Percentiles rank a stretch among this genome's conserved stretches.
These are phyloP conservation scores for Caenorhabditis panamensis DNA, from an alignment of 2,888 invertebrate species.

Conservation along the genomic window DNA sequence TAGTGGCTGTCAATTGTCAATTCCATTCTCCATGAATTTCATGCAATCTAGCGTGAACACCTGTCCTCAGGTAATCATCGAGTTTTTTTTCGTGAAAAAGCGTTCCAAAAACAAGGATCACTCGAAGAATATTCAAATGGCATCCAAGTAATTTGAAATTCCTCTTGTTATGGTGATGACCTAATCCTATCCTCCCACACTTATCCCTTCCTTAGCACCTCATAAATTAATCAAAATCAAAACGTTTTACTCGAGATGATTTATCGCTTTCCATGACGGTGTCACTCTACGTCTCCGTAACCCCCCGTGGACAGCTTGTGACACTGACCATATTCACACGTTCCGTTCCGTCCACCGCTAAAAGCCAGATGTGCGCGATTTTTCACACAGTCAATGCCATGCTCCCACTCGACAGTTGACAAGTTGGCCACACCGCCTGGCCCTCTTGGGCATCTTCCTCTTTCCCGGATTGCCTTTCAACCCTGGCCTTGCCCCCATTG, in stretches of 20 bases:
- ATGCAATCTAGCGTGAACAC: conserved; percentile 49
- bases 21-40: conserved; percentile 32
- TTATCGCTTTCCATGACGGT: conserved; percentile 36
- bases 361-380: conserved; percentile 63
- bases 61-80: conserved; percentile 47
- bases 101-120: neutral
- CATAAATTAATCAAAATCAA: conserved; percentile 58
- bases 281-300: conserved; percentile 28
- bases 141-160: neutral
- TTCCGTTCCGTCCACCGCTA: conserved; percentile 24
- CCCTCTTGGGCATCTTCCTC: conserved; percentile 1
- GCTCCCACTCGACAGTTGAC: conserved; percentile 32
- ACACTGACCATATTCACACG: conserved; percentile 49
- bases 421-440: conserved; percentile 30
- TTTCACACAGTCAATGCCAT: conserved; percentile 28
- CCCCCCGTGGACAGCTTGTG: conserved; percentile 47
- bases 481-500: conserved; percentile 9
- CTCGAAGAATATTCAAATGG: neutral
- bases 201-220: conserved; percentile 20
- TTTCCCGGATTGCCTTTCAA: conserved; percentile 23
- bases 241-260: conserved; percentile 48
- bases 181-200: conserved; percentile 4
- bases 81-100: conserved; percentile 2
- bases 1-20: conserved; percentile 36
- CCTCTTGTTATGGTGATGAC: conserved; percentile 17